phyloP scores from a whole-genome alignment of 2,113 vertebrate genomes.

The Labeo rohita region DNA sequence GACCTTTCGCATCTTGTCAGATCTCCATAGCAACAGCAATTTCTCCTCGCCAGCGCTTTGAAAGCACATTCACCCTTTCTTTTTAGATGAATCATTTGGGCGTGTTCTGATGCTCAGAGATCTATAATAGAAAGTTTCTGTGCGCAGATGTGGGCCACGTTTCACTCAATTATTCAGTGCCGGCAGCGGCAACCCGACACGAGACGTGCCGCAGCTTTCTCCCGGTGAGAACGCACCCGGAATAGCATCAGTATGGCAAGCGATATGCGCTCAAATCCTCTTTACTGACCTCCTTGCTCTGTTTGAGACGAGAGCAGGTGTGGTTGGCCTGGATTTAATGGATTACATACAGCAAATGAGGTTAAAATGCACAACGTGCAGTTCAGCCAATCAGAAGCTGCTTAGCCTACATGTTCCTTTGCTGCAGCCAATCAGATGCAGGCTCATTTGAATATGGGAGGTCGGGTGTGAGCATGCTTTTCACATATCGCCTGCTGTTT shows the following conservation, averaged over 20 bases:
- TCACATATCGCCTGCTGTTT: neutral
- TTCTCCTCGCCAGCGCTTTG: neutral
- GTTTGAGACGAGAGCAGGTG: conserved; percentile 59
- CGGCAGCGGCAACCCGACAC: neutral
- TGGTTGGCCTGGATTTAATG: conserved; percentile 65
- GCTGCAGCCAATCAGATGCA: conserved; percentile 9
- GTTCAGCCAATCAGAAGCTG: conserved; percentile 54
- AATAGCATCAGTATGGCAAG: conserved; percentile 11
- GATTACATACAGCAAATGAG: conserved; percentile 66
- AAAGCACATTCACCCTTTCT: neutral
- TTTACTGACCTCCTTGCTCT: neutral
- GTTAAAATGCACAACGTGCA: conserved; percentile 54
- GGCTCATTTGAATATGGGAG: conserved; percentile 40
- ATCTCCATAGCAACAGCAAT: conserved; percentile 43
- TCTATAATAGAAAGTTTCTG: neutral
- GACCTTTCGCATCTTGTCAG: neutral
- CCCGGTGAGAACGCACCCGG: neutral
- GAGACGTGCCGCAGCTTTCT: neutral
- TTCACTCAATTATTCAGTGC: conserved; percentile 38
- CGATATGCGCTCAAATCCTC: neutral
- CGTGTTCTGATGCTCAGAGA: neutral
- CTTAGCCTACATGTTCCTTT: neutral
- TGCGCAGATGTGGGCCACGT: neutral
- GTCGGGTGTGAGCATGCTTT: conserved; percentile 8
- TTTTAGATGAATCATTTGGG: neutral